phyloP scores from a whole-genome alignment of 2,113 vertebrate species.

The Carassius auratus region DNA sequence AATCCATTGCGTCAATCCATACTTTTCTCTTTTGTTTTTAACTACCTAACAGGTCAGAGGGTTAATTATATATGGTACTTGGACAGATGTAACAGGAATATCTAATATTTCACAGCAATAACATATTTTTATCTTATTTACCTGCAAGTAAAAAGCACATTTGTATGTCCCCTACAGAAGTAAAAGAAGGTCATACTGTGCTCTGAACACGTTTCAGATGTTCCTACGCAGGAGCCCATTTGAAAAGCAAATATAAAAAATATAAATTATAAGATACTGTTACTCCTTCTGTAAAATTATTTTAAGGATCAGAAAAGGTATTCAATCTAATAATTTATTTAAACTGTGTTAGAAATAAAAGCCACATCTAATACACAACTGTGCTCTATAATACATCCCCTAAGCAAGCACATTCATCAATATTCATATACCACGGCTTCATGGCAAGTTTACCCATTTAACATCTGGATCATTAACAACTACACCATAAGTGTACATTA shows the following conservation, averaged over 20 bases:
- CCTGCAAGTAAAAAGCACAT: background rate
- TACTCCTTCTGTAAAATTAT: background rate
- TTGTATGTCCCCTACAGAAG: background rate
- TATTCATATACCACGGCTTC: background rate
- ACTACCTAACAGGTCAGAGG: too few species aligned
- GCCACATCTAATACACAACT: background rate
- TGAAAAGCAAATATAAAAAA: background rate
- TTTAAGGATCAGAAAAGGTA: too few species aligned
- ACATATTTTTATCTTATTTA: background rate
- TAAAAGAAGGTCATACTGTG: background rate
- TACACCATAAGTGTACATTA: too few species aligned
- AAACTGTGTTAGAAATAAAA: background rate
- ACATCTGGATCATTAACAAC: background rate
- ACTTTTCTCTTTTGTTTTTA: too few species aligned
- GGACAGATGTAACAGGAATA: background rate
- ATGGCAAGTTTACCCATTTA: too few species aligned
- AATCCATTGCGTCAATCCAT: too few species aligned
- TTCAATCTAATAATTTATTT: background rate
- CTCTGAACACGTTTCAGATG: background rate
- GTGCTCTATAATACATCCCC: background rate
- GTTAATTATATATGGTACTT: too few species aligned
- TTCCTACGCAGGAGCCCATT: background rate
- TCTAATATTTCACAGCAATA: background rate
- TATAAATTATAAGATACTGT: background rate
- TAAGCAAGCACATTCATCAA: background rate